Evolutionary conservation across 2,888 invertebrate species (phyloP).

Genomic region (Syrista parreyssii): DNA sequence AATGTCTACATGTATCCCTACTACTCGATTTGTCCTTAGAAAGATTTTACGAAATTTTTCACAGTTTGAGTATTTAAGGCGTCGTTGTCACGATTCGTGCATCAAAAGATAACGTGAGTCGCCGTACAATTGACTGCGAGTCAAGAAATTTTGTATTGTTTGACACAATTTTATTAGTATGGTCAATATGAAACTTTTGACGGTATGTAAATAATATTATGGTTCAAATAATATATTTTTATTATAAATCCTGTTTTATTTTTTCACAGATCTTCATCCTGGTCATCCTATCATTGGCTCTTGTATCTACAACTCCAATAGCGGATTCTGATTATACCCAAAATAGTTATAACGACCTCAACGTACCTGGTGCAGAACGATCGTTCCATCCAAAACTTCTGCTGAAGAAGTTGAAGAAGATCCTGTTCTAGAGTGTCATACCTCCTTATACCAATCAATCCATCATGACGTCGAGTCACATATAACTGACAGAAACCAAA

Average conservation of each 20-base stretch:
- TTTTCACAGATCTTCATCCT: constrained; percentile 12
- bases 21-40: neutral
- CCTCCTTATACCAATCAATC: neutral
- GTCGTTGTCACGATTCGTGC: neutral
- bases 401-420: constrained; percentile 20
- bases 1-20: neutral
- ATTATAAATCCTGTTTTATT: neutral
- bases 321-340: constrained; percentile 6
- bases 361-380: constrained; percentile 4
- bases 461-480: neutral
- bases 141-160: neutral
- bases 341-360: neutral
- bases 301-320: constrained; percentile 11
- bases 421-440: neutral
- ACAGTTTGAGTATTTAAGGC: neutral
- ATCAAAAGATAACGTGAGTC: neutral
- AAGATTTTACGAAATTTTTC: neutral
- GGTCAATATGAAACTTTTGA: constrained; percentile 15
- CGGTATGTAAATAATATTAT: constrained; percentile 7
- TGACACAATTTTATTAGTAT: neutral
- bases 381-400: constrained; percentile 8
- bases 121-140: neutral
- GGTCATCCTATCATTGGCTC: constrained; percentile 10
- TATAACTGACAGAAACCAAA: constrained; percentile 1
- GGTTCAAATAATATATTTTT: neutral